A percentile compares a stretch with the other conserved stretches of the same genome.
These are phyloP conservation scores for Neoitamus cyanurus DNA, from an alignment of 2,888 invertebrate species.

Conservation along the genomic window DNA sequence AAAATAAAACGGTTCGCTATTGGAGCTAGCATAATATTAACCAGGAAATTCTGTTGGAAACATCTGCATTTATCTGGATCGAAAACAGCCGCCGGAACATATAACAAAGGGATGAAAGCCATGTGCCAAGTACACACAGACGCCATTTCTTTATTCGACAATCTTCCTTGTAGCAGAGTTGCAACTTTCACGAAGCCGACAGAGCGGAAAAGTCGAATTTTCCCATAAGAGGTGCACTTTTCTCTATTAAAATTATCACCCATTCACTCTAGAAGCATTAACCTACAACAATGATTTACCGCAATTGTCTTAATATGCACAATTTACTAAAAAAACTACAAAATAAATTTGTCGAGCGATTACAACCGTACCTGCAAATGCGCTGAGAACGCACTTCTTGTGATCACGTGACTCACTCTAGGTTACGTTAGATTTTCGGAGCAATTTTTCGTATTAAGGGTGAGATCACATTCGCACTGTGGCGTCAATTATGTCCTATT, in stretches of 20 bases:
- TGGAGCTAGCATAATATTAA: neutral
- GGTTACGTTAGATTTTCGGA: neutral
- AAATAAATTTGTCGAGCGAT: constrained; percentile 53
- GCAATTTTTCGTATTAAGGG: neutral
- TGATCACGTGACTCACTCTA: constrained; percentile 55
- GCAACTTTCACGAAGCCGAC: constrained; percentile 34
- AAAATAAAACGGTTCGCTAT: neutral
- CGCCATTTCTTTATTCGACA: constrained; percentile 50
- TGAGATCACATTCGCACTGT: neutral
- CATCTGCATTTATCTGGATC: neutral
- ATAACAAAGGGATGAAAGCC: constrained; percentile 45
- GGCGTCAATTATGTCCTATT: neutral
- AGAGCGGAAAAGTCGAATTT: constrained; percentile 26
- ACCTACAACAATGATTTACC: constrained; percentile 39
- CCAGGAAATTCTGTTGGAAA: neutral
- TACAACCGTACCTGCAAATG: constrained; percentile 59
- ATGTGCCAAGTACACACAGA: constrained; percentile 51
- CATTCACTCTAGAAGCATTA: constrained; percentile 2
- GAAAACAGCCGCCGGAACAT: constrained; percentile 9
- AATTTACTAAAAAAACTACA: constrained; percentile 46
- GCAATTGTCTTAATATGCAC: constrained; percentile 48
- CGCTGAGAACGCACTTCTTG: constrained; percentile 64
- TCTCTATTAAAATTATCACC: neutral
- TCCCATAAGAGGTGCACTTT: neutral
- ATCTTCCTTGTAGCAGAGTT: constrained; percentile 26